Base-by-base conservation (phyloP, 2,113 vertebrate genomes). In the Crocuta crocuta region DNA sequence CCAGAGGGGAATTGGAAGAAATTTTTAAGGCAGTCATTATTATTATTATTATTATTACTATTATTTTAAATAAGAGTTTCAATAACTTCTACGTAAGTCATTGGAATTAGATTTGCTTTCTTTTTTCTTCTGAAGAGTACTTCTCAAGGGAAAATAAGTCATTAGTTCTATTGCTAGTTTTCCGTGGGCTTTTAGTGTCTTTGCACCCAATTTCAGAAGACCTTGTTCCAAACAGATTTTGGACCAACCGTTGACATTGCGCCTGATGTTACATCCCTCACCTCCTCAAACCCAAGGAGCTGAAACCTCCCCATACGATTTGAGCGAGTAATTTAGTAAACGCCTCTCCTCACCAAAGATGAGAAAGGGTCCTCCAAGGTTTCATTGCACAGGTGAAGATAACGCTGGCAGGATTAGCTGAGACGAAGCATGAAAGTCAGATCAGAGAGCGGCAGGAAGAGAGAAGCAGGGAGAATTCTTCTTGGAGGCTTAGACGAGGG, bases 371-470 rank as follows among this genome's bases (percentile, higher is more conserved):
- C 99, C 99, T 99, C 99, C 98, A 99, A 99, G 99, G 99, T 99
- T 99, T 99, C 99, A 99, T 99, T 98, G 99, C 98, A 99, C 98
- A 98, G 99, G 99, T 99, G 98, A 99, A 98, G 99, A 99, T 99
- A 99, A 99, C 99, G 98, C 99, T 94, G 97, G 96, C 98, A 97
- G 99, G 99, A 99, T 99, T 99, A 99, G 99, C 98, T 98, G 99
- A 99, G 99, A 99, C 99, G 99, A 99, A 99, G 98, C 99, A 98
- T 97, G 97, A 98, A 99, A 99, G 99, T 99, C 99, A 98, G 99
- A 99, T 98, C 99, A 99, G 99, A 99, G 98, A 98, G 98, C 98
- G 98, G 98, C 97, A 63, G 98, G 98, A 97, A 98, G 98, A 96
- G 97, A 98, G 98, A 98, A 98, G 98, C 98, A 98, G 98, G 98